phyloP scores from a whole-genome alignment of 1,140 invertebrate species.

The Eubasilissa regina region DNA sequence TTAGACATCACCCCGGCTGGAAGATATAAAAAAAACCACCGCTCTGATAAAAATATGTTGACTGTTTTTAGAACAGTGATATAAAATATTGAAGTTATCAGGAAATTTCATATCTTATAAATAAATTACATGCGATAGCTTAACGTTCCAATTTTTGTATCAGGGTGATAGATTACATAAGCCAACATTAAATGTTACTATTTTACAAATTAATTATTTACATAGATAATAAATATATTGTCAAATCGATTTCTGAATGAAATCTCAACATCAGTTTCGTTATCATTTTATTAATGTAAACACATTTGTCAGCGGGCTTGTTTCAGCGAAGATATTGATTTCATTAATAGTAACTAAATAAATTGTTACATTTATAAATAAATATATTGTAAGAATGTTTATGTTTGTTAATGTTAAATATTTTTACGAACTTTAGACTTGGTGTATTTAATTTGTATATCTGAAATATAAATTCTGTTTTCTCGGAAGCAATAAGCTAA shows the following conservation, averaged over 20 bases:
- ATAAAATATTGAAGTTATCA: no score
- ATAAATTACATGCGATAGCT: no score
- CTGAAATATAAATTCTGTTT: no score
- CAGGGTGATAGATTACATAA: constrained; percentile 17
- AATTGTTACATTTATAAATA: neutral
- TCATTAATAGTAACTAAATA: neutral
- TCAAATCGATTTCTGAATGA: constrained; percentile 13
- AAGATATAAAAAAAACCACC: no score
- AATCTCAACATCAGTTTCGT: constrained; percentile 20
- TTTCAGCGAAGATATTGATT: constrained; percentile 9
- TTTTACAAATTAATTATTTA: constrained; percentile 18
- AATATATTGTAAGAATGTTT: neutral
- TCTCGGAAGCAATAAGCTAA: no score
- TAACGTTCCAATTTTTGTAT: neutral
- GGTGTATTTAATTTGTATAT: no score
- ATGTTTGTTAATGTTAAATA: neutral
- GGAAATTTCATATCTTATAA: no score
- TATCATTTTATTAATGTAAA: neutral
- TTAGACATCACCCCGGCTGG: no score
- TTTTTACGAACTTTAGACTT: neutral
- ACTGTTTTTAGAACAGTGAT: no score
- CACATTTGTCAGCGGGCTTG: neutral
- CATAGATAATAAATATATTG: constrained; percentile 12
- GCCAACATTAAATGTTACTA: constrained; percentile 8
- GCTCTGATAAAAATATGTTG: no score